Percentiles rank a stretch among this genome's conserved stretches.
These are phyloP conservation scores for Barnardius zonarius DNA, from an alignment of 2,113 vertebrate species.

Conservation along the genomic window DNA sequence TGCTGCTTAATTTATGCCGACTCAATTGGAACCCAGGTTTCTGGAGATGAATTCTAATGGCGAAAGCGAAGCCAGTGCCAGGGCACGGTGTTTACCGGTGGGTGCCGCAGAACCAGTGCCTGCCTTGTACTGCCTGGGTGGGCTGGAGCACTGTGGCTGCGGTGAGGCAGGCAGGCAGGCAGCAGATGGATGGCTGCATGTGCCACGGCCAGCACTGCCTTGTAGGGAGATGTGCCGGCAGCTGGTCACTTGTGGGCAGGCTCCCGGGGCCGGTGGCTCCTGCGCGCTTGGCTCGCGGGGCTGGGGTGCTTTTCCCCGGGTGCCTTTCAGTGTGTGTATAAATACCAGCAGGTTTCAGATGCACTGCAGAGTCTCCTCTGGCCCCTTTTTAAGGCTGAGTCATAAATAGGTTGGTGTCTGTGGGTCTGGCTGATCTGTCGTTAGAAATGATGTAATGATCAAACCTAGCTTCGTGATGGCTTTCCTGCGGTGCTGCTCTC, in stretches of 20 bases:
- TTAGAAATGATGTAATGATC: background rate
- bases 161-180: rapidly evolving
- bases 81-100: background rate
- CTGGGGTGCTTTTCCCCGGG: background rate
- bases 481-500: background rate
- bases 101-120: background rate
- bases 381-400: background rate
- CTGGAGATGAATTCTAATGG: background rate
- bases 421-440: background rate
- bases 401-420: conserved; percentile 5
- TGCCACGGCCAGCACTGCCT: background rate
- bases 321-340: background rate
- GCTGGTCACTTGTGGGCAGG: background rate
- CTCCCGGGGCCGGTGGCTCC: background rate
- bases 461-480: rapidly evolving
- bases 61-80: background rate
- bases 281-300: background rate
- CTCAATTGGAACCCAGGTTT: background rate
- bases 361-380: background rate
- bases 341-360: conserved; percentile 18
- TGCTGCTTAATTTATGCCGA: background rate
- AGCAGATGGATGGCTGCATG: background rate
- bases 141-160: background rate
- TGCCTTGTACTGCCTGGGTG: background rate
- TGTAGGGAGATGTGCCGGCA: background rate